phyloP scores from a whole-genome alignment of 2,113 vertebrate genomes.

The Hassar affinis region DNA sequence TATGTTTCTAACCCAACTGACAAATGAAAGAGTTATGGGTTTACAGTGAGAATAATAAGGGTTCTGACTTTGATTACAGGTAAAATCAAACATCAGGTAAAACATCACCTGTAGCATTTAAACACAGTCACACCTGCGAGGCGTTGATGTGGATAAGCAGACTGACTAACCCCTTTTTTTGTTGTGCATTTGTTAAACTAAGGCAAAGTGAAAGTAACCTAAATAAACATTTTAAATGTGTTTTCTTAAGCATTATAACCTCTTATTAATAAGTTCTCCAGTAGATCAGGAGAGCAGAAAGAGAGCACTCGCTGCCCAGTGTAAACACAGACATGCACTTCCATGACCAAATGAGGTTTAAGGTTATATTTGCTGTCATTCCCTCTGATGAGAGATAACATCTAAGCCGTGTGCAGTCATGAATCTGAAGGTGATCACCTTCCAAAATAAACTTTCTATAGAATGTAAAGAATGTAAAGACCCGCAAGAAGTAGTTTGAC shows the following conservation, averaged over 20 bases:
- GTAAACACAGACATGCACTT: not conserved
- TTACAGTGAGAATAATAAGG: too few species aligned
- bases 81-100: too few species aligned
- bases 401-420: conserved; percentile 19
- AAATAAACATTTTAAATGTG: too few species aligned
- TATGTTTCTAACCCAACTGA: too few species aligned
- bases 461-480: not conserved
- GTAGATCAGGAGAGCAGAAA: not conserved
- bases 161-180: too few species aligned
- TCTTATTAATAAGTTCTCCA: not conserved
- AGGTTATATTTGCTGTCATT: conserved; percentile 20
- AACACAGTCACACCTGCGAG: too few species aligned
- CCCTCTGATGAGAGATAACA: not conserved
- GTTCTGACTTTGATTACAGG: too few species aligned
- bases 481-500: not conserved
- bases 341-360: not conserved
- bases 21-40: too few species aligned
- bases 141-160: too few species aligned
- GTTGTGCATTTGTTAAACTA: too few species aligned
- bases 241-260: not conserved
- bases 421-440: not conserved
- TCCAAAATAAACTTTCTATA: conserved; percentile 3
- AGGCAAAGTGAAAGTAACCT: too few species aligned
- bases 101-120: too few species aligned
- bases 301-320: not conserved